Conservation (phyloP, 2,797 vertebrate species). For the Melanotaenia parkinsoni region DNA sequence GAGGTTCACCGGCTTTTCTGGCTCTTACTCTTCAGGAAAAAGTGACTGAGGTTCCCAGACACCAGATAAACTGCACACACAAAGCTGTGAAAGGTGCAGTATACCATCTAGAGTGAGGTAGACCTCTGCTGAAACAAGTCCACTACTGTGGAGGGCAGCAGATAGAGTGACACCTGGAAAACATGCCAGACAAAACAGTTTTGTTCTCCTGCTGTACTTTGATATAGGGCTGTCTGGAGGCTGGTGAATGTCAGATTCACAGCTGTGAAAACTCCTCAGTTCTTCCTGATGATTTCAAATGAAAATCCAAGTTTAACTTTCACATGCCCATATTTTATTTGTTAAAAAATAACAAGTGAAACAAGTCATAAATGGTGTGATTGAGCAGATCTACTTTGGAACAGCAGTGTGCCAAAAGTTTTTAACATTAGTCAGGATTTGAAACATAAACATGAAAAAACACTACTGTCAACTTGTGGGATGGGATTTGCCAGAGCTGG, state of each 20-base stretch:
- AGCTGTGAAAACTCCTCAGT: constrained; percentile 65
- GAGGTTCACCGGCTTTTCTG: constrained; percentile 40
- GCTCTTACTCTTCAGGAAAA: constrained; percentile 28
- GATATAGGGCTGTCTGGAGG: constrained; percentile 65
- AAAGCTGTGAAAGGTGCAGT: constrained; percentile 64
- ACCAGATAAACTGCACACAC: constrained; percentile 51
- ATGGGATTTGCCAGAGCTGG: not conserved
- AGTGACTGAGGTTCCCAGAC: constrained; percentile 48
- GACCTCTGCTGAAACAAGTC: constrained; percentile 72
- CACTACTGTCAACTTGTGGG: not conserved
- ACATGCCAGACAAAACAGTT: constrained; percentile 74
- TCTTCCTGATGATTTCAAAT: constrained; percentile 43
- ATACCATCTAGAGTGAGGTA: constrained; percentile 52
- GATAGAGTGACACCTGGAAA: constrained; percentile 77
- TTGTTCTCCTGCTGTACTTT: constrained; percentile 73
- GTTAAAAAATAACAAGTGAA: not conserved
- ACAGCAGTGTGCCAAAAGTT: not conserved
- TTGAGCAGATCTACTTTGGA: not conserved
- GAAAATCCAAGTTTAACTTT: not conserved
- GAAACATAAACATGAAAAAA: not conserved
- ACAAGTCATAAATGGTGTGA: not conserved
- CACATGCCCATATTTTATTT: not conserved
- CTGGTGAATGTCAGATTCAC: constrained; percentile 64
- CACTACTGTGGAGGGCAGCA: constrained; percentile 75
- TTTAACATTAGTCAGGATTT: not conserved